These are phyloP conservation scores for Fukomys damarensis DNA, from an alignment of 2,113 vertebrate genomes.

Conservation along the genomic window DNA sequence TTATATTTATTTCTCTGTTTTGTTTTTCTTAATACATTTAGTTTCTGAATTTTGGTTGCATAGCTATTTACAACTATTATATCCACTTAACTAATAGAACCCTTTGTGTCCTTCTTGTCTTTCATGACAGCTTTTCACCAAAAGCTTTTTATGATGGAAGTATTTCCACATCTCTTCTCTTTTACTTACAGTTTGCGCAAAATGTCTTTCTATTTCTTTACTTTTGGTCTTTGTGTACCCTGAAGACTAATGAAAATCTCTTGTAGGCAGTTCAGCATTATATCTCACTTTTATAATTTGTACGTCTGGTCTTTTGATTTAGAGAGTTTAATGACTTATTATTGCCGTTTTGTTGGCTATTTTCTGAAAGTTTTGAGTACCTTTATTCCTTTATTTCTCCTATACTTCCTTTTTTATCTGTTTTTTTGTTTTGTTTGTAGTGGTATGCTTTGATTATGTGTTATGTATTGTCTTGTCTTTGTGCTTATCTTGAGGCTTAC, in stretches of 20 bases:
- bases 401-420: neutral
- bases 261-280: neutral
- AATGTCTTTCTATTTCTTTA: neutral
- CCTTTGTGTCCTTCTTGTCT: neutral
- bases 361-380: neutral
- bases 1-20: neutral
- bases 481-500: neutral
- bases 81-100: neutral
- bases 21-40: neutral
- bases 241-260: neutral
- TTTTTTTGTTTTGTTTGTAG: neutral
- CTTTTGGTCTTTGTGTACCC: neutral
- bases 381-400: neutral
- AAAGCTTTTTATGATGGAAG: neutral
- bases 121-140: neutral
- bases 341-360: neutral
- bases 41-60: neutral
- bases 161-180: neutral
- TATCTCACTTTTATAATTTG: neutral
- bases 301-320: neutral
- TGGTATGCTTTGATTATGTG: neutral
- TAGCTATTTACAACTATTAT: neutral
- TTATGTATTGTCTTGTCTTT: neutral
- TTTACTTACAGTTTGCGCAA: neutral
- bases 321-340: neutral